phyloP scores from a whole-genome alignment of 2,113 vertebrate species.

The Microtus ochrogaster region DNA sequence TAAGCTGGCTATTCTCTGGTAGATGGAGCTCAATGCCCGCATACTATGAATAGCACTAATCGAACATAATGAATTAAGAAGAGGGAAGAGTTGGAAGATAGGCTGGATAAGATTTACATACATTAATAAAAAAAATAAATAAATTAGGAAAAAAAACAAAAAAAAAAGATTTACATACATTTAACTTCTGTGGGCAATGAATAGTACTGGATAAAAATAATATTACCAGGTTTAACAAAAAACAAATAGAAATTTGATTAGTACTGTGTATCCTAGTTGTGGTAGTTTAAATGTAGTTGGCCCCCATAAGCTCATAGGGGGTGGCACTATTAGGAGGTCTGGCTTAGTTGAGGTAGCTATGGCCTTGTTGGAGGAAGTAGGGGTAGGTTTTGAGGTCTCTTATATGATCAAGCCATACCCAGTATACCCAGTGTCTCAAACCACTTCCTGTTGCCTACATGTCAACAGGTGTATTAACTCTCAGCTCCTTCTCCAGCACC shows the following conservation, averaged over 20 bases:
- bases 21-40: background rate
- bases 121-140: too few species aligned
- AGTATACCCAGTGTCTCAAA: background rate
- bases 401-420: background rate
- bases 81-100: too few species aligned
- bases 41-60: background rate
- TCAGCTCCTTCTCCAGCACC: too few species aligned
- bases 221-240: background rate
- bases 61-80: background rate
- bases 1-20: background rate
- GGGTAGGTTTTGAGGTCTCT: too few species aligned
- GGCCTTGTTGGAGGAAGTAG: background rate
- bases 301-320: background rate
- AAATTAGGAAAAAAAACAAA: too few species aligned
- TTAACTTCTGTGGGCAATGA: background rate
- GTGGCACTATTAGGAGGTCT: background rate
- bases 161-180: background rate
- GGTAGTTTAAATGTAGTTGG: too few species aligned
- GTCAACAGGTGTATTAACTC: too few species aligned
- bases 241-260: constrained; percentile 24
- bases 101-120: background rate
- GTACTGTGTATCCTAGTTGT: background rate
- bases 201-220: background rate
- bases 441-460: too few species aligned
- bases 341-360: background rate